Conservation (phyloP, 2,888 invertebrate genomes). For the Melipona bicolor region DNA sequence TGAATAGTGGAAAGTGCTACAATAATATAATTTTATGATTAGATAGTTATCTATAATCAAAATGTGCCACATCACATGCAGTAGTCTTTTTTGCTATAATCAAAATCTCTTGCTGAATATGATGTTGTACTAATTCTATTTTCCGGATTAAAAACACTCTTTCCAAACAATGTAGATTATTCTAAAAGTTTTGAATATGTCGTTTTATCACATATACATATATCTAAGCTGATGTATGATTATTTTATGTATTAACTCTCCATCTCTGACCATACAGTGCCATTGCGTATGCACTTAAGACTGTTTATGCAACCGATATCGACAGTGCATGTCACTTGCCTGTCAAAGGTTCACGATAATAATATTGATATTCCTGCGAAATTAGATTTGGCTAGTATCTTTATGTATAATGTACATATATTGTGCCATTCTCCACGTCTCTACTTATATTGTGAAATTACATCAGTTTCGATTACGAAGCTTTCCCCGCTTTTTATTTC, state of each 20-base stretch:
- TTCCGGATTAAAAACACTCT: neutral
- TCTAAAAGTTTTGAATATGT: neutral
- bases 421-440: neutral
- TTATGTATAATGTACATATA: neutral
- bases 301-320: slow-evolving; percentile 44
- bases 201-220: neutral
- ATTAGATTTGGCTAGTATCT: slow-evolving; percentile 42
- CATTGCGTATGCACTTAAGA: slow-evolving; percentile 50
- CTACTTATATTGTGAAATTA: neutral
- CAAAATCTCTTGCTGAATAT: neutral
- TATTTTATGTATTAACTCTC: slow-evolving; percentile 38
- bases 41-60: too few species aligned
- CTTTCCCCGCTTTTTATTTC: too few species aligned
- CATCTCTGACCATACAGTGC: slow-evolving; percentile 32
- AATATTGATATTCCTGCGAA: slow-evolving; percentile 48
- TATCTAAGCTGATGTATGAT: neutral
- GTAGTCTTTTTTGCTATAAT: neutral
- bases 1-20: too few species aligned
- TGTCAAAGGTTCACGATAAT: slow-evolving; percentile 53
- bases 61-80: neutral
- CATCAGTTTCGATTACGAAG: neutral
- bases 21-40: too few species aligned
- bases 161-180: neutral
- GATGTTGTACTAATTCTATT: neutral
- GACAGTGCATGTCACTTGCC: slow-evolving; percentile 51